Conservation (phyloP, 2,888 invertebrate genomes). For the Hesperia comma region DNA sequence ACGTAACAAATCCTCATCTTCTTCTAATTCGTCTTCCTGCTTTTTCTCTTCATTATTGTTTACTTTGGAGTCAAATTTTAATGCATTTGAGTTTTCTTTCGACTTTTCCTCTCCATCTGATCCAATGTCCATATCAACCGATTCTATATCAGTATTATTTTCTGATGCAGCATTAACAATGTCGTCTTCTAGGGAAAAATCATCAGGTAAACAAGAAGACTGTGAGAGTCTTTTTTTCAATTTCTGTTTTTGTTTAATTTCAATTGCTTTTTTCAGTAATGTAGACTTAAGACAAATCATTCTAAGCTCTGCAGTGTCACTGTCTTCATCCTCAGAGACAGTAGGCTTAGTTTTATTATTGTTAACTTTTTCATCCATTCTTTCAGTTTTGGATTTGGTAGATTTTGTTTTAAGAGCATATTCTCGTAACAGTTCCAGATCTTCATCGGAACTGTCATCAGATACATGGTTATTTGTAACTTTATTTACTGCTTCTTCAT, state of each 20-base stretch:
- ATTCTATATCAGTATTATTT: constrained; percentile 77
- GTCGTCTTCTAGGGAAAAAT: constrained; percentile 53
- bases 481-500: constrained; percentile 1
- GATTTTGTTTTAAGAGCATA: constrained; percentile 76
- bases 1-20: constrained; percentile 85
- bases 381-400: constrained; percentile 52
- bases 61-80: constrained; percentile 9
- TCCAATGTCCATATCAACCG: constrained; percentile 81
- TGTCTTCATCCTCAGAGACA: constrained; percentile 81
- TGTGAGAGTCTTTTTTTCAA: constrained; percentile 67
- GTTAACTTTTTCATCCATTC: constrained; percentile 39
- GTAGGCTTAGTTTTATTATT: constrained; percentile 45
- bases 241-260: constrained; percentile 80
- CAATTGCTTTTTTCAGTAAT: constrained; percentile 85
- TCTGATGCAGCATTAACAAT: constrained; percentile 52
- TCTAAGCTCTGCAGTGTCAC: constrained; percentile 85
- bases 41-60: constrained; percentile 9
- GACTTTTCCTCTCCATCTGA: constrained; percentile 72
- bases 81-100: constrained; percentile 50
- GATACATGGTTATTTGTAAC: constrained; percentile 40
- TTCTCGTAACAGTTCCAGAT: constrained; percentile 72
- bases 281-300: constrained; percentile 88
- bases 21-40: constrained; percentile 74
- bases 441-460: constrained; percentile 73
- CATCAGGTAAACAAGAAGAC: constrained; percentile 62